Percentiles rank a stretch among this genome's conserved stretches.
These are phyloP conservation scores for Pristionchus arcanus DNA, from an alignment of 2,888 invertebrate species.

Conservation along the genomic window DNA sequence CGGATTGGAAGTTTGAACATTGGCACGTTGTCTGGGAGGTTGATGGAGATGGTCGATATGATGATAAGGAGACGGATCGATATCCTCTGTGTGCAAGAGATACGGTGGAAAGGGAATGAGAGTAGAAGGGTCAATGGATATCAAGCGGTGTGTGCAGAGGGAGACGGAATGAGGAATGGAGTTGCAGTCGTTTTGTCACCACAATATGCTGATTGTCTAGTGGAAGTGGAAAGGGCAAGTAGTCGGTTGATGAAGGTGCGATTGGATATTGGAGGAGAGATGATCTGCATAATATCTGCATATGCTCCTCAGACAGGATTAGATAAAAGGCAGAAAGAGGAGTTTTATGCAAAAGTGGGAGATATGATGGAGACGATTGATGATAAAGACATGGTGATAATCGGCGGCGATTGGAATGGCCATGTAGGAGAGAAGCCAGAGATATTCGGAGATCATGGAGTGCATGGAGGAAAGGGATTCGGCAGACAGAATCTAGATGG, in stretches of 20 bases:
- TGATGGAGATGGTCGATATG: neutral
- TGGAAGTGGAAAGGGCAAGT: slow-evolving; percentile 3
- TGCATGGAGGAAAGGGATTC: neutral
- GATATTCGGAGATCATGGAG: neutral
- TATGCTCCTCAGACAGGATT: too few species aligned
- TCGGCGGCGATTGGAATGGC: slow-evolving; percentile 21
- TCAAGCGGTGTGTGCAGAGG: too few species aligned
- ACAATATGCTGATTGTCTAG: neutral
- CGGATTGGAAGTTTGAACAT: neutral
- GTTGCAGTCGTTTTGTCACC: neutral
- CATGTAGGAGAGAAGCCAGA: neutral
- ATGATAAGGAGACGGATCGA: too few species aligned
- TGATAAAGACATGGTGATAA: neutral
- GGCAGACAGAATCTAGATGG: neutral
- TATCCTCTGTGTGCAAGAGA: neutral
- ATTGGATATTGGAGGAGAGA: neutral
- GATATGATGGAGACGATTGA: neutral
- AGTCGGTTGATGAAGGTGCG: neutral
- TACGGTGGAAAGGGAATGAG: neutral
- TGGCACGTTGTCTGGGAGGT: neutral
- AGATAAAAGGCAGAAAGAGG: too few species aligned
- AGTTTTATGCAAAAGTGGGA: too few species aligned
- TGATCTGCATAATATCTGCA: too few species aligned
- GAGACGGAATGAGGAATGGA: slow-evolving; percentile 5
- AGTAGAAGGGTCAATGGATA: too few species aligned